phyloP scores from a whole-genome alignment of 2,113 vertebrate species.

The Synodontis membranacea region DNA sequence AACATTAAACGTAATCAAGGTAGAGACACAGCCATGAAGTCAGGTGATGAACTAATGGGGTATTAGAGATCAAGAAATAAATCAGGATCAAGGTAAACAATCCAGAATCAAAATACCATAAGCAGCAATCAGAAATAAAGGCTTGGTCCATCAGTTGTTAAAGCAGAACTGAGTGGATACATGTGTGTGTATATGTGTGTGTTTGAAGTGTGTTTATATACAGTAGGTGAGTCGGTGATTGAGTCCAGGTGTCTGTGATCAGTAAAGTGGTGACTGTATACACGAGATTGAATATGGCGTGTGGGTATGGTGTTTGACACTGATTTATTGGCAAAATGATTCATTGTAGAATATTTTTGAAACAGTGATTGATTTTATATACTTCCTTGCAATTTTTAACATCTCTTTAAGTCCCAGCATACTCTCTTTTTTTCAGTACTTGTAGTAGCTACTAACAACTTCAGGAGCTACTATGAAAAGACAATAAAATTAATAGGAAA shows the following conservation, averaged over 20 bases:
- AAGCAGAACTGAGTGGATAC: too few relatives aligned
- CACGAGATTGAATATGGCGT: neutral
- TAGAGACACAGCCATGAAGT: neutral
- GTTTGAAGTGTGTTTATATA: neutral
- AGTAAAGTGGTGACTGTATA: neutral
- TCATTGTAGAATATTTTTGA: neutral
- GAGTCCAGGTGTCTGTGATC: neutral
- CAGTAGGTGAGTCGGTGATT: neutral
- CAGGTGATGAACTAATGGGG: neutral
- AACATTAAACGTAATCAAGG: neutral
- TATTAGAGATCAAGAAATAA: neutral
- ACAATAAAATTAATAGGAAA: neutral
- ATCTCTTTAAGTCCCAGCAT: neutral
- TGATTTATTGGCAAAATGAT: neutral
- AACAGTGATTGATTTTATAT: neutral
- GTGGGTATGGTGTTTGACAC: neutral
- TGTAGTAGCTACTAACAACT: neutral
- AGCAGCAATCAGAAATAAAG: neutral
- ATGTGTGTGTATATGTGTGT: neutral
- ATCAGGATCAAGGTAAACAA: neutral
- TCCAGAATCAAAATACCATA: neutral
- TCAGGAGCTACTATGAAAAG: too few relatives aligned
- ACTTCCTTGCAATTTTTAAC: too few relatives aligned
- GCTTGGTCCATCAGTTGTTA: neutral
- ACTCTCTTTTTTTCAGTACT: neutral